Conservation (phyloP, 2,113 vertebrate species). For the Colossoma macropomum region DNA sequence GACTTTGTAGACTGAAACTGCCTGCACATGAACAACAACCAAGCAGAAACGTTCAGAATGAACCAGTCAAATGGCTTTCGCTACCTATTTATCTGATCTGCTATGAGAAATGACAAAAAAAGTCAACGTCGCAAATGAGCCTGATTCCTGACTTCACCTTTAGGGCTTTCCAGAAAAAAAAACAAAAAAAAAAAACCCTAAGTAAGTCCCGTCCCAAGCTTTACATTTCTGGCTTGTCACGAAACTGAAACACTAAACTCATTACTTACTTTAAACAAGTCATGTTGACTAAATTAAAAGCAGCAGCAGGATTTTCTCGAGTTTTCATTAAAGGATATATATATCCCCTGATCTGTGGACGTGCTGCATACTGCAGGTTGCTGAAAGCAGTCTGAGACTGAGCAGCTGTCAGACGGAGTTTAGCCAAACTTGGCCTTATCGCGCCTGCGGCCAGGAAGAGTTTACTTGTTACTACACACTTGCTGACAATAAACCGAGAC, state of each 20-base stretch:
- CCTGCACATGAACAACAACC: slow-evolving; percentile 5
- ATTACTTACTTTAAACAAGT: neutral
- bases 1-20: no score
- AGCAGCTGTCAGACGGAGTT: neutral
- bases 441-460: neutral
- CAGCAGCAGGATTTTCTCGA: neutral
- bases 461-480: neutral
- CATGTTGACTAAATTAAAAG: neutral
- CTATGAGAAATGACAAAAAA: neutral
- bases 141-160: neutral
- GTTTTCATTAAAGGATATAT: neutral
- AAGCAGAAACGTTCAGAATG: neutral
- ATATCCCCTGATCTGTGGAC: neutral
- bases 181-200: no score
- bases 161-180: no score
- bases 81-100: neutral
- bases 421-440: neutral
- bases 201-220: neutral
- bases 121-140: neutral
- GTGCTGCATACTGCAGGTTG: neutral
- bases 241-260: neutral
- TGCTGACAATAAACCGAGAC: neutral
- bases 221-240: neutral
- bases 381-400: neutral
- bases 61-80: slow-evolving; percentile 3